These are phyloP conservation scores for Linepithema humile DNA, from an alignment of 1,140 invertebrate species.

Conservation along the genomic window DNA sequence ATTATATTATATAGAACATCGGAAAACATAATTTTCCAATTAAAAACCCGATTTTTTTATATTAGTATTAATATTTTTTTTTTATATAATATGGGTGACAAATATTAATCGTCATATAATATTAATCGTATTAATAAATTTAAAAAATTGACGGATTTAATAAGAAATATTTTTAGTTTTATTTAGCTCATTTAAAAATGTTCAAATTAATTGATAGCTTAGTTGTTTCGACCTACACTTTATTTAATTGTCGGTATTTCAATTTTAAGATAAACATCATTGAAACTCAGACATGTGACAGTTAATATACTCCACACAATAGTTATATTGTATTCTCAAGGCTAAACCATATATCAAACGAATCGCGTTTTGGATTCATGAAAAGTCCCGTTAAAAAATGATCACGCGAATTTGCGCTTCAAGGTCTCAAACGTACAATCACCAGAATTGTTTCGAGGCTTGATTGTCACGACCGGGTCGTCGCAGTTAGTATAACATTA, in stretches of 20 bases:
- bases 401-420: slow-evolving; percentile 25
- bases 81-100: no score
- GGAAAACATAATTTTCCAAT: not conserved
- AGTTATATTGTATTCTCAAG: not conserved
- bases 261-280: not conserved
- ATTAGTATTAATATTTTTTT: no score
- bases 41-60: not conserved
- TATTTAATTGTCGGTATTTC: slow-evolving; percentile 27
- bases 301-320: not conserved
- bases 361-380: not conserved
- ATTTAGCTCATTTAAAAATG: not conserved
- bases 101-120: no score
- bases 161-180: not conserved
- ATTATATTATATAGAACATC: no score
- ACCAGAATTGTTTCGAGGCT: not conserved
- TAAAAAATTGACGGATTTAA: not conserved
- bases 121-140: not conserved
- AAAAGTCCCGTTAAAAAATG: slow-evolving; percentile 35
- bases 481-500: slow-evolving; percentile 42
- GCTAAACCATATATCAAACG: not conserved
- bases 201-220: not conserved
- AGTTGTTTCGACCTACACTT: not conserved
- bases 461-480: slow-evolving; percentile 18
- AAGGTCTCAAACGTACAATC: slow-evolving; percentile 25
- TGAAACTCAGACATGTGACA: not conserved